A percentile compares a stretch with the other conserved stretches of the same genome.
Conservation (phyloP, 2,113 vertebrate species). For the Chamaetylas fuelleborni region DNA sequence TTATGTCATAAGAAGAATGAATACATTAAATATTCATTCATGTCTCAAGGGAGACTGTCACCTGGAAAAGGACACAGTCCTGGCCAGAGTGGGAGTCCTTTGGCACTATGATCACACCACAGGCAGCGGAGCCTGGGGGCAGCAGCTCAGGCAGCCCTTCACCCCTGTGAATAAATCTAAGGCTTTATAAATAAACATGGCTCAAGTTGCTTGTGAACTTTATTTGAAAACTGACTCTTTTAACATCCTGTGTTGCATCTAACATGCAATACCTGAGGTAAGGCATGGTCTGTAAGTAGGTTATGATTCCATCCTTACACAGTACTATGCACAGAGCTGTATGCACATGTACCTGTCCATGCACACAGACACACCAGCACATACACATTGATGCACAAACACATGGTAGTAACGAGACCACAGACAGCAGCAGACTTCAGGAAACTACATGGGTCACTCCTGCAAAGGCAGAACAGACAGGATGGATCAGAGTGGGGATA, state of each 20-base stretch:
- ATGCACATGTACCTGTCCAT: accelerated
- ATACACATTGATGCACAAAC: neutral
- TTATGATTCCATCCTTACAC: too few relatives aligned
- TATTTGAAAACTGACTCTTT: accelerated
- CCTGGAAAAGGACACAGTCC: neutral
- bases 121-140: neutral
- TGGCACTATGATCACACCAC: neutral
- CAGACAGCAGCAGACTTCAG: neutral
- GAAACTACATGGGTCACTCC: neutral
- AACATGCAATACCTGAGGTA: neutral
- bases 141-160: neutral
- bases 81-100: neutral
- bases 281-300: neutral
- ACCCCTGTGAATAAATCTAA: neutral
- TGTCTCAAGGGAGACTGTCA: neutral
- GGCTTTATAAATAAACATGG: neutral
- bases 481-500: neutral
- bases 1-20: neutral
- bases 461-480: neutral
- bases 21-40: neutral
- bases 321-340: neutral
- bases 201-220: neutral
- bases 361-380: neutral
- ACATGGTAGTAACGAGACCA: accelerated
- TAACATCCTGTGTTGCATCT: neutral